These are phyloP conservation scores for Arnoldichthys spilopterus DNA, from an alignment of 2,797 vertebrate genomes.

Conservation along the genomic window DNA sequence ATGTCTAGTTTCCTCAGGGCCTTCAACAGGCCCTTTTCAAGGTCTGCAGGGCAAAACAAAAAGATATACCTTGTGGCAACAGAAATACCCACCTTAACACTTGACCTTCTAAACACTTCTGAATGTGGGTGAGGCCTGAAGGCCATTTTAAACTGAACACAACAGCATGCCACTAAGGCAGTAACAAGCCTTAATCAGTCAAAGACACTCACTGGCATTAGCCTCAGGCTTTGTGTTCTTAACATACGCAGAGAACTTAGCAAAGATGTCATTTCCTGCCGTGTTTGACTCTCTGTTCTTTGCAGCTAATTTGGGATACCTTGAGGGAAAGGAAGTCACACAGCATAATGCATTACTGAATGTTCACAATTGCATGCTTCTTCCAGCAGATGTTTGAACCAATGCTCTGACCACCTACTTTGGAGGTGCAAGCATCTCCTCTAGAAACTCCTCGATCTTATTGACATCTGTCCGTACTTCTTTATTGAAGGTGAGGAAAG, in stretches of 20 bases:
- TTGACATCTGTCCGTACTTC: slow-evolving; percentile 96
- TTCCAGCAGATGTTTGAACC: neutral
- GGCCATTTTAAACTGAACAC: slow-evolving; percentile 13
- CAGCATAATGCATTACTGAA: neutral
- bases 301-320: slow-evolving; percentile 90
- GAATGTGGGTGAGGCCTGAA: slow-evolving; percentile 1
- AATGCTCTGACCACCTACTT: slow-evolving; percentile 78
- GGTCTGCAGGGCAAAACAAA: slow-evolving; percentile 69
- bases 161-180: neutral
- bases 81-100: slow-evolving; percentile 10
- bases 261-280: slow-evolving; percentile 93
- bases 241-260: slow-evolving; percentile 94
- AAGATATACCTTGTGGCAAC: slow-evolving; percentile 5
- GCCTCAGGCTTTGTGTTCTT: slow-evolving; percentile 92
- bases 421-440: slow-evolving; percentile 87
- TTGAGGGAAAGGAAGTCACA: slow-evolving; percentile 59
- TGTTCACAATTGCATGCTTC: neutral
- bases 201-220: slow-evolving; percentile 81
- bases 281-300: slow-evolving; percentile 90
- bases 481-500: slow-evolving; percentile 94
- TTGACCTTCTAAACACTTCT: neutral
- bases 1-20: slow-evolving; percentile 89
- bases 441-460: slow-evolving; percentile 97
- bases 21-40: slow-evolving; percentile 89
- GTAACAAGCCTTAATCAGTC: slow-evolving; percentile 18